Evolutionary conservation across 1,140 invertebrate species (phyloP).

Genomic region (Drosophila pseudoobscura): DNA sequence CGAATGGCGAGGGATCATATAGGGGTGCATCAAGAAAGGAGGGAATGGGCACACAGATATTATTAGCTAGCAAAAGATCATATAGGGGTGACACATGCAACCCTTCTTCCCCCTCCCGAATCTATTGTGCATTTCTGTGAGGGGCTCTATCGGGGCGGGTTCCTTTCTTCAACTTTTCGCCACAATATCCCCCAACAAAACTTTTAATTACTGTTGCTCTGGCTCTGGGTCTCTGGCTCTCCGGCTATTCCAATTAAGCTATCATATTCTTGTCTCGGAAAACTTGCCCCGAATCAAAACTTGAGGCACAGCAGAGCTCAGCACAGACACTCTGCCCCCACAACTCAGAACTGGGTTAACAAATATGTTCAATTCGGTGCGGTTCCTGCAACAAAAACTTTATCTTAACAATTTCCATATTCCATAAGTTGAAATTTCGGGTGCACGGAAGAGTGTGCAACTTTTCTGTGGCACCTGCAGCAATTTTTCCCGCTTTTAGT

Average conservation of each 20-base stretch:
- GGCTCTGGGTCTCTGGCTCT: slow-evolving; percentile 2
- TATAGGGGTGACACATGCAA: slow-evolving; percentile 2
- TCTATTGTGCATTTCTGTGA: slow-evolving; percentile 9
- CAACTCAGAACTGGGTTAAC: slow-evolving; percentile 36
- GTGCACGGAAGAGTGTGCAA: neutral
- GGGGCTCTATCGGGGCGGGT: slow-evolving; percentile 10
- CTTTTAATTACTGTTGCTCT: slow-evolving; percentile 50
- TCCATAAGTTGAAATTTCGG: slow-evolving; percentile 25
- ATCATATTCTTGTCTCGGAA: slow-evolving; percentile 55
- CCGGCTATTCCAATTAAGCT: slow-evolving; percentile 56
- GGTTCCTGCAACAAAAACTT: slow-evolving; percentile 42
- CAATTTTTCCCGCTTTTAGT: slow-evolving; percentile 20
- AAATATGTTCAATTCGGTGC: slow-evolving; percentile 45
- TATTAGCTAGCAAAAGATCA: too few relatives aligned
- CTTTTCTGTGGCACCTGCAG: slow-evolving; percentile 25
- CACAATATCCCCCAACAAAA: slow-evolving; percentile 33
- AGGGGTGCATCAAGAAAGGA: too few relatives aligned
- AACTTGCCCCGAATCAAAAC: slow-evolving; percentile 53
- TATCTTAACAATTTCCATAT: slow-evolving; percentile 47
- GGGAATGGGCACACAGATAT: too few relatives aligned
- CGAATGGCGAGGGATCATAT: neutral
- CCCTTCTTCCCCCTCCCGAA: too few relatives aligned
- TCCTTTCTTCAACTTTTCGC: slow-evolving; percentile 23
- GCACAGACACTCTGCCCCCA: neutral
- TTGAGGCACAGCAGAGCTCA: slow-evolving; percentile 21